phyloP scores from a whole-genome alignment of 1,140 invertebrate species.

The Drosophila biarmipes region DNA sequence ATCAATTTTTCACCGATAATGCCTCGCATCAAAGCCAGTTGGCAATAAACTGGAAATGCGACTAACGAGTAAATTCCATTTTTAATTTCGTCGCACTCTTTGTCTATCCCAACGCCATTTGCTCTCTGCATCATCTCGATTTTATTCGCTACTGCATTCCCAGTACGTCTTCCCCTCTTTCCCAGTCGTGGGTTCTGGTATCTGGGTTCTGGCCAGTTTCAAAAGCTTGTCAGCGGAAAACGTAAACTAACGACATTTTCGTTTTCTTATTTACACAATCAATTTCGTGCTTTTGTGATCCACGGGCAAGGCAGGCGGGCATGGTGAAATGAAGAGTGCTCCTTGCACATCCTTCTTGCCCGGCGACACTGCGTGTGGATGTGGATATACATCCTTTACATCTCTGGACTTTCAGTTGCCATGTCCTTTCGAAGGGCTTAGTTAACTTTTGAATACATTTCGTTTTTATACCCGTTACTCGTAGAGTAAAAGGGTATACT shows the following conservation, averaged over 20 bases:
- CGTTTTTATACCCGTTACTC: too few species aligned
- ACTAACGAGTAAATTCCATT: slow-evolving; percentile 79
- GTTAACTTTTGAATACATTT: too few species aligned
- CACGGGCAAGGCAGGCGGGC: slow-evolving; percentile 54
- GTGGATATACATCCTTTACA: slow-evolving; percentile 25
- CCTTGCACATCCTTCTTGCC: slow-evolving; percentile 26
- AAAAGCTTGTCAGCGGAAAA: slow-evolving; percentile 79
- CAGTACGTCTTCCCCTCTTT: neutral
- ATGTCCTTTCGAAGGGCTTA: neutral
- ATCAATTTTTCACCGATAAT: slow-evolving; percentile 67
- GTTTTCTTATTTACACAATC: slow-evolving; percentile 82
- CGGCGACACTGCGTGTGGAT: slow-evolving; percentile 25
- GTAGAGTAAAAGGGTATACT: too few species aligned
- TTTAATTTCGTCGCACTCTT: slow-evolving; percentile 63
- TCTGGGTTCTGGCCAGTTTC: slow-evolving; percentile 41
- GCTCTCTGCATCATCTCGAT: slow-evolving; percentile 33
- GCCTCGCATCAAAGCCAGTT: slow-evolving; percentile 62
- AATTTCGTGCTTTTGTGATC: slow-evolving; percentile 76
- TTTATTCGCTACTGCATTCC: slow-evolving; percentile 25
- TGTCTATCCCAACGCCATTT: slow-evolving; percentile 49
- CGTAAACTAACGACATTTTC: slow-evolving; percentile 83
- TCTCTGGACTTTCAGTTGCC: slow-evolving; percentile 3
- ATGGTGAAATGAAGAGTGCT: slow-evolving; percentile 37
- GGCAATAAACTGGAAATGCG: slow-evolving; percentile 67
- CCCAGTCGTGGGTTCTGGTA: neutral